Base-by-base conservation (phyloP, 1,140 invertebrate species). In the Caenorhabditis briggsae region DNA sequence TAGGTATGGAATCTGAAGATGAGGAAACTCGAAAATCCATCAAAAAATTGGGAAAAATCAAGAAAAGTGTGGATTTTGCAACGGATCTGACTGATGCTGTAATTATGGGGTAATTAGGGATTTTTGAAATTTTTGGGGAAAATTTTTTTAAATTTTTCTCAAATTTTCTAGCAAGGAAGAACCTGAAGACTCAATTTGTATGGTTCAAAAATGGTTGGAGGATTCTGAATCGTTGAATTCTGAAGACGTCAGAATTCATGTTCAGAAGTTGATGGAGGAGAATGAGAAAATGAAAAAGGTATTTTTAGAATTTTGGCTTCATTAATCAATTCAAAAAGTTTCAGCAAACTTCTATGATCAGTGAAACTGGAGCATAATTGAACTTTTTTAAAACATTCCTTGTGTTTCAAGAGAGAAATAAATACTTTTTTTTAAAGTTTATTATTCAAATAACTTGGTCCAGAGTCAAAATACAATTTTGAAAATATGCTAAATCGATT, bases 281-380 rank as follows among this genome's bases (percentile, higher is more conserved):
- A 78, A 78, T 25, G 46, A 78, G 33, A 9, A 78, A n/a, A 78
- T 78, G 70, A 78, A n/a, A 23, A n/a, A n/a, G 33, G 64, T n/a
- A n/a, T n/a, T n/a, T n/a, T n/a, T n/a, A n/a, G n/a, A n/a, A n/a
- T n/a, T n/a, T 58, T 16, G 56, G 56, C 18, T 58, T 18, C 5
- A 58, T 16, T 58, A 58, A 18, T 9, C 56, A 58, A 58, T 9
- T 58, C 18, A 6, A 20, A 58, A 58, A 58, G 7, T 58, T 58
- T 58, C 56, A 58, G 14, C n/a, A n/a, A n/a, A n/a, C n/a, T n/a
- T n/a, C n/a, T n/a, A n/a, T 9, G n/a, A 59, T n/a, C 58, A 11
- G n/a, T 59, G 58, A 59, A 25, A 59, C 23, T 14, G 58, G 58
- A n/a, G 58, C 18, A 20, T 59, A 59, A n/a, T 33, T 33, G 33